A percentile compares a stretch with the other conserved stretches of the same genome.
phyloP scores from a whole-genome alignment of 2,888 invertebrate genomes.

The Ctenicera cuprea region DNA sequence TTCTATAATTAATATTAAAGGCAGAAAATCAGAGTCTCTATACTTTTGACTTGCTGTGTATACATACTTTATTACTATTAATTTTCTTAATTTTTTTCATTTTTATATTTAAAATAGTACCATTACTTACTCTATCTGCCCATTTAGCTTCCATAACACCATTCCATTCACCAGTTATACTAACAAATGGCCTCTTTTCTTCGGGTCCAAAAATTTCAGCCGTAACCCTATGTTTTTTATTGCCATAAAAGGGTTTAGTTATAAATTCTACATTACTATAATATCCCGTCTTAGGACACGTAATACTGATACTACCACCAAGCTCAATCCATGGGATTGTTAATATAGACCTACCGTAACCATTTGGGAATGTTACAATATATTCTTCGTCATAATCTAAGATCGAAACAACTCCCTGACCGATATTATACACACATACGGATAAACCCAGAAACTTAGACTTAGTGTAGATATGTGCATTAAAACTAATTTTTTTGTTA shows the following conservation, averaged over 20 bases:
- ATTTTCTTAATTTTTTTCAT: too few species aligned
- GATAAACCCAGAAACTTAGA: conserved; percentile 99
- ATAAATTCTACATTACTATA: conserved; percentile 95
- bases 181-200: conserved; percentile 93
- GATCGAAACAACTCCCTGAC: conserved; percentile 93
- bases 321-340: conserved; percentile 99
- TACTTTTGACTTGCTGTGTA: too few species aligned
- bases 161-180: conserved; percentile 97
- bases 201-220: conserved; percentile 87
- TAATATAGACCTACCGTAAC: conserved; percentile 98
- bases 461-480: conserved; percentile 99
- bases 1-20: too few species aligned
- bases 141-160: conserved; percentile 95
- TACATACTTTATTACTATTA: too few species aligned
- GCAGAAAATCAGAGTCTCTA: too few species aligned
- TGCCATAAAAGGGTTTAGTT: conserved; percentile 98
- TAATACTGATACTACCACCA: conserved; percentile 93
- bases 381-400: conserved; percentile 95
- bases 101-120: too few species aligned
- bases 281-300: conserved; percentile 95
- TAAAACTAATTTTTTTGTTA: conserved; percentile 91
- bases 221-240: conserved; percentile 92
- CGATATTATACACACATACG: conserved; percentile 98
- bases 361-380: conserved; percentile 97
- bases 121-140: conserved; percentile 79